These are phyloP conservation scores for Drosophila austrosaltans DNA, from an alignment of 2,888 invertebrate genomes.

Conservation along the genomic window DNA sequence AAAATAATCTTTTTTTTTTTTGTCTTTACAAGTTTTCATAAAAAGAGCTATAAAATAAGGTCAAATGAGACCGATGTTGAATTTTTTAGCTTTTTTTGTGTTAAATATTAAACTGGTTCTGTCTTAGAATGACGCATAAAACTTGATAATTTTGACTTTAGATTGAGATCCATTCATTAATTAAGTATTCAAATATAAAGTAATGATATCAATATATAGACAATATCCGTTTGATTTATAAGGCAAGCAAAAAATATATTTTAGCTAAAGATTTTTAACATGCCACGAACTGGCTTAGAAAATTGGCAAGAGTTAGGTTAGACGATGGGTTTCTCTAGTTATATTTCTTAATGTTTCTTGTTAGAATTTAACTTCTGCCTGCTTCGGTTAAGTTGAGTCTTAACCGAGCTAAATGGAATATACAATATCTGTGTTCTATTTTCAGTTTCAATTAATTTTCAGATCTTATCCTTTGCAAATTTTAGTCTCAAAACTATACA, in stretches of 20 bases:
- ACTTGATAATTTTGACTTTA: not conserved
- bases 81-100: not conserved
- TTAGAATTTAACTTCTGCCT: not conserved
- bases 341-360: not conserved
- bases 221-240: conserved; percentile 9
- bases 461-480: no score
- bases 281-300: not conserved
- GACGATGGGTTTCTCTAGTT: no score
- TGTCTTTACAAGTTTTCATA: not conserved
- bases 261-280: not conserved
- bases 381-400: no score
- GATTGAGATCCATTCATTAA: conserved; percentile 9
- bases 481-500: not conserved
- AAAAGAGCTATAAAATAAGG: conserved; percentile 6
- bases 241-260: conserved; percentile 1
- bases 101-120: conserved; percentile 2
- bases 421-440: no score
- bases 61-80: not conserved
- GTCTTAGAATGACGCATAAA: conserved; percentile 9
- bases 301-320: not conserved
- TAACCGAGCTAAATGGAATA: no score
- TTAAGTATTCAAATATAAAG: not conserved
- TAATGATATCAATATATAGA: not conserved
- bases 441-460: no score
- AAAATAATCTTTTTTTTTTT: not conserved